A percentile compares a stretch with the other conserved stretches of the same genome.
phyloP scores from a whole-genome alignment of 2,888 invertebrate genomes.

The Nipponacmea schrenckii region DNA sequence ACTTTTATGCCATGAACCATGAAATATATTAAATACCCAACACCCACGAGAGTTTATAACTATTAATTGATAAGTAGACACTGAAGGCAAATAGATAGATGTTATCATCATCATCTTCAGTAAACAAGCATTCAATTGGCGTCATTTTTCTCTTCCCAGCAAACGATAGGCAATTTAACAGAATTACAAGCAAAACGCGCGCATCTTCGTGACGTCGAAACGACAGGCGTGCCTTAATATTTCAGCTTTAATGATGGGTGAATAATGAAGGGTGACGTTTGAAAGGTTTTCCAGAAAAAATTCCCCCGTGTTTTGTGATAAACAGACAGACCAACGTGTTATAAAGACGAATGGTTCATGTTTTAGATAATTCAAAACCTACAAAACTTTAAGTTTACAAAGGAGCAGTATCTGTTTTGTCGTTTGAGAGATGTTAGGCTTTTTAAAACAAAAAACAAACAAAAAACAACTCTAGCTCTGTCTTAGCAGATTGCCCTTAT shows the following conservation, averaged over 20 bases:
- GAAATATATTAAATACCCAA: constrained; percentile 2
- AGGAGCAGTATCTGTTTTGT: too few relatives aligned
- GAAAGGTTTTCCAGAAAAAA: background rate
- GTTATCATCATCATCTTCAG: constrained; percentile 9
- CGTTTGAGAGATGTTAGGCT: too few relatives aligned
- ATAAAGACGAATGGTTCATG: background rate
- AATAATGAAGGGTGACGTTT: constrained; percentile 6
- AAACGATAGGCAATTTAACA: constrained; percentile 5
- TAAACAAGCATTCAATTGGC: constrained; percentile 8
- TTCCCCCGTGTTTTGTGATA: background rate
- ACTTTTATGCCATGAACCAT: background rate
- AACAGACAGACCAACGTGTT: constrained; percentile 6
- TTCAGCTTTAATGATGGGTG: background rate
- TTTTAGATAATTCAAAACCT: background rate
- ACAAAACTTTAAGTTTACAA: too few relatives aligned
- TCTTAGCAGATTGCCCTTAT: too few relatives aligned
- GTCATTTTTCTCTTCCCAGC: background rate
- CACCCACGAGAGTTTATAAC: constrained; percentile 4
- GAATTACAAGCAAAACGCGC: background rate
- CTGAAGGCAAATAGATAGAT: background rate
- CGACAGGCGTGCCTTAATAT: constrained; percentile 3
- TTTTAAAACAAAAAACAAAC: too few relatives aligned
- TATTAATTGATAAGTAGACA: background rate
- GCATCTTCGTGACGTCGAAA: background rate
- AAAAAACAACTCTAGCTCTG: too few relatives aligned